Percentiles rank a stretch among this genome's conserved stretches.
Conservation (phyloP, 2,797 vertebrate genomes). For the Chelonia mydas region DNA sequence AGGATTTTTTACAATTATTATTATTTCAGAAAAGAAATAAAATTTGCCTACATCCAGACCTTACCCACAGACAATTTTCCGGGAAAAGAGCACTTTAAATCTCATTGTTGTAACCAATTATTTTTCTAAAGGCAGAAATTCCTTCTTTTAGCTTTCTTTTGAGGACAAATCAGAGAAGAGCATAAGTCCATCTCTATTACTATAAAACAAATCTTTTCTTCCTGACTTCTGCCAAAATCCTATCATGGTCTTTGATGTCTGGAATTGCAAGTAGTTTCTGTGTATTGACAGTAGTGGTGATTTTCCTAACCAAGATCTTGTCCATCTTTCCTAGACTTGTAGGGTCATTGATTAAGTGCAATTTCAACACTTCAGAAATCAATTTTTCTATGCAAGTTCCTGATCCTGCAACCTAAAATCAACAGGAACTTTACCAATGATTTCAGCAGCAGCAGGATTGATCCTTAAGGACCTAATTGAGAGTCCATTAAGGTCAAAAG, state of each 20-base stretch:
- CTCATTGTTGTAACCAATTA: constrained; percentile 54
- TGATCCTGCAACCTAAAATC: background rate
- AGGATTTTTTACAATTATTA: constrained; percentile 42
- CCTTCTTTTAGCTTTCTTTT: constrained; percentile 14
- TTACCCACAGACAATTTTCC: constrained; percentile 43
- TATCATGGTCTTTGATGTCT: background rate
- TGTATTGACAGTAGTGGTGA: background rate
- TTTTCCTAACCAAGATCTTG: constrained; percentile 14
- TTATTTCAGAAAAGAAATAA: constrained; percentile 36
- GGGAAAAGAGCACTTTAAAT: constrained; percentile 50
- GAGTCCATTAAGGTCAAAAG: background rate
- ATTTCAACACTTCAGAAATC: background rate
- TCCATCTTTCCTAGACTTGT: background rate
- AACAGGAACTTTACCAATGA: background rate
- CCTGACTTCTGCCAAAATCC: fast-evolving
- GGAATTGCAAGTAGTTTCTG: constrained; percentile 17
- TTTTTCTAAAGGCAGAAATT: fast-evolving
- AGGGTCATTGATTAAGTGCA: background rate
- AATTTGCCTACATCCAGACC: constrained; percentile 1
- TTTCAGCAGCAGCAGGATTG: background rate
- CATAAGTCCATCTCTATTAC: background rate
- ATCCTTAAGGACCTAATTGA: fast-evolving
- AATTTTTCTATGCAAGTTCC: background rate
- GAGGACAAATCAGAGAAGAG: constrained; percentile 14
- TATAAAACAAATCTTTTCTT: constrained; percentile 10